A percentile compares a stretch with the other conserved stretches of the same genome.
phyloP scores from a whole-genome alignment of 2,113 vertebrate species.

The Colossoma macropomum region DNA sequence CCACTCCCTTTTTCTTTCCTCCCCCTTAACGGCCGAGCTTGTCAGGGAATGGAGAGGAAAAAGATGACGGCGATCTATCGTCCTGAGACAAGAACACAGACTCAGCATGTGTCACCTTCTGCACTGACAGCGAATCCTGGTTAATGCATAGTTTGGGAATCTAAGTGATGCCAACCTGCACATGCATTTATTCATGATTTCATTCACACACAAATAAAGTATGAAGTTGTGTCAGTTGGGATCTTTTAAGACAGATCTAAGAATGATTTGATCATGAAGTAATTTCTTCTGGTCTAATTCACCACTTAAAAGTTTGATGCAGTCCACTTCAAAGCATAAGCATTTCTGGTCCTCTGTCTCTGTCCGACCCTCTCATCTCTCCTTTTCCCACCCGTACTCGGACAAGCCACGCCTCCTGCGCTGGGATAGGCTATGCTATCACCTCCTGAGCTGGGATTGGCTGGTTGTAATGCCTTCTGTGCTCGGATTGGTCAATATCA shows the following conservation, averaged over 20 bases:
- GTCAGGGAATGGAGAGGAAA: slow-evolving; percentile 49
- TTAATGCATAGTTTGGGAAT: not conserved
- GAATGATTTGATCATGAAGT: not conserved
- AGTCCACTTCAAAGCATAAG: not conserved
- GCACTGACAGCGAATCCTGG: slow-evolving; percentile 17
- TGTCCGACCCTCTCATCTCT: not conserved
- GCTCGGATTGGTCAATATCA: not conserved
- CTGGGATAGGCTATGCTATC: not conserved
- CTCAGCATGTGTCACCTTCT: slow-evolving; percentile 56
- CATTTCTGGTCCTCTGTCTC: not conserved
- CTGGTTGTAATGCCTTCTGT: not conserved
- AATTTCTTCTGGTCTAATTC: not conserved
- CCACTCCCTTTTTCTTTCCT: slow-evolving; percentile 49
- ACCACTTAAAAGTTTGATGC: not conserved
- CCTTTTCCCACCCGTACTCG: not conserved
- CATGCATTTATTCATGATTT: not conserved
- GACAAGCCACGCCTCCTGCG: not conserved
- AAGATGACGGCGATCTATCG: slow-evolving; percentile 52
- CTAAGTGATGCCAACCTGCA: not conserved
- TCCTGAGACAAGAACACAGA: slow-evolving; percentile 52
- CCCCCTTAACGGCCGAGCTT: slow-evolving; percentile 30
- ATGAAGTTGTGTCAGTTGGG: too few species aligned
- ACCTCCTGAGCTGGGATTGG: not conserved
- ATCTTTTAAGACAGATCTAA: not conserved
- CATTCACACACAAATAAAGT: not conserved